A percentile compares a stretch with the other conserved stretches of the same genome.
These are phyloP conservation scores for Bedellia somnulentella DNA, from an alignment of 2,888 invertebrate genomes.

Conservation along the genomic window DNA sequence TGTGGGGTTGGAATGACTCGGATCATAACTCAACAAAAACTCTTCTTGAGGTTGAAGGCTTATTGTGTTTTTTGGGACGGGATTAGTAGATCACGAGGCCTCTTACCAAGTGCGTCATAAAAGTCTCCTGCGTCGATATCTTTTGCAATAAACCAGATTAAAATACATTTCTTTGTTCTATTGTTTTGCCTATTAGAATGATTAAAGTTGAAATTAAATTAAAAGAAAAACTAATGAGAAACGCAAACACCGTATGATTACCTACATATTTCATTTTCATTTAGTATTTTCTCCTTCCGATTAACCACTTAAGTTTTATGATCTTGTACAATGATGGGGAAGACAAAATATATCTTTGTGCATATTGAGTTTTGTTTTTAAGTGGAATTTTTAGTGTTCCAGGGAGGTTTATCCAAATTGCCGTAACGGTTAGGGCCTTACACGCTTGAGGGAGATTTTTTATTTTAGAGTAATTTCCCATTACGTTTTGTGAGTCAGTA, in stretches of 20 bases:
- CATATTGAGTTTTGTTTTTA: constrained; percentile 40
- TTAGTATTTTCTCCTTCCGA: constrained; percentile 2
- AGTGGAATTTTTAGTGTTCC: constrained; percentile 46
- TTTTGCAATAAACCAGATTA: constrained; percentile 3
- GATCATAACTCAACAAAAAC: constrained; percentile 44
- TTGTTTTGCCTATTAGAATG: neutral
- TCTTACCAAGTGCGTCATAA: constrained; percentile 23
- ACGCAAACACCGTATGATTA: too few relatives aligned
- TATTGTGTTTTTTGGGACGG: constrained; percentile 50
- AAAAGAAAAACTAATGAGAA: too few relatives aligned
- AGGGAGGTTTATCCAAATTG: constrained; percentile 49
- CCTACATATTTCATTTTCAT: too few relatives aligned
- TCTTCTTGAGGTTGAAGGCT: constrained; percentile 32
- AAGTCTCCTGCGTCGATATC: constrained; percentile 22
- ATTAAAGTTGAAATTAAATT: too few relatives aligned
- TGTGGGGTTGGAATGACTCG: constrained; percentile 44
- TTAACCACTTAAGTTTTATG: constrained; percentile 10
- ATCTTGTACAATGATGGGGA: constrained; percentile 5
- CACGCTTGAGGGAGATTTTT: constrained; percentile 31
- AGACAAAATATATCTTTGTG: constrained; percentile 22
- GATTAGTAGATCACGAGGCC: constrained; percentile 36
- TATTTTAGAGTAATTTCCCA: constrained; percentile 54
- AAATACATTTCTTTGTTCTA: constrained; percentile 17
- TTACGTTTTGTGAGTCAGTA: constrained; percentile 44
- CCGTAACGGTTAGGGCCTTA: constrained; percentile 38